Percentiles rank a stretch among this genome's conserved stretches.
Conservation (phyloP, 2,888 invertebrate genomes). For the Oscheius sp. region DNA sequence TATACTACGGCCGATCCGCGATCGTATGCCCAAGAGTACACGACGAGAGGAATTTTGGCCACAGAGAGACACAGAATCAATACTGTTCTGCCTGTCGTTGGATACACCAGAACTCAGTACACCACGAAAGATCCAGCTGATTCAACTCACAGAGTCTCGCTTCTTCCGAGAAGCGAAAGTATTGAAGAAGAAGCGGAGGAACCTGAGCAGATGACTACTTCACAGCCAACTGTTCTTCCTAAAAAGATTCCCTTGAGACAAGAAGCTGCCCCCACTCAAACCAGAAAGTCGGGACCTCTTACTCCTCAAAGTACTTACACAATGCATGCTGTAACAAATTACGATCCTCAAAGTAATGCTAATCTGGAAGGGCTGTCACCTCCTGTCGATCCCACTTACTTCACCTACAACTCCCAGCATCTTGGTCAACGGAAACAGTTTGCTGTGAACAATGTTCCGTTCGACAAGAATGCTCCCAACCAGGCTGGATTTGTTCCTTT, state of each 20-base stretch:
- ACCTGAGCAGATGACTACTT: background rate
- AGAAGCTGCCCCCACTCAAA: slow-evolving; percentile 18
- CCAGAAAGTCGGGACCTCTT: background rate
- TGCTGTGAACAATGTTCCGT: slow-evolving; percentile 38
- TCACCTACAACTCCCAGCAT: slow-evolving; percentile 57
- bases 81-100: background rate
- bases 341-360: slow-evolving; percentile 41
- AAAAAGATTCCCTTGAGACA: slow-evolving; percentile 19
- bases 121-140: background rate
- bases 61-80: background rate
- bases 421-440: slow-evolving; percentile 45
- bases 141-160: too few relatives aligned
- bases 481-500: slow-evolving; percentile 18
- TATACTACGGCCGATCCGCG: background rate
- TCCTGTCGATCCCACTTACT: slow-evolving; percentile 57
- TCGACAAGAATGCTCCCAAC: slow-evolving; percentile 23
- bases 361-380: slow-evolving; percentile 53
- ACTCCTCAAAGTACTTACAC: slow-evolving; percentile 32
- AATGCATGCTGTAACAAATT: slow-evolving; percentile 43
- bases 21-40: background rate
- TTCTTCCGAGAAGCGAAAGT: too few relatives aligned
- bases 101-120: background rate
- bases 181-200: background rate
- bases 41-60: background rate
- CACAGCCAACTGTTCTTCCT: background rate